Base-by-base conservation (phyloP, 2,888 invertebrate species). In the Epinotia demarniana region DNA sequence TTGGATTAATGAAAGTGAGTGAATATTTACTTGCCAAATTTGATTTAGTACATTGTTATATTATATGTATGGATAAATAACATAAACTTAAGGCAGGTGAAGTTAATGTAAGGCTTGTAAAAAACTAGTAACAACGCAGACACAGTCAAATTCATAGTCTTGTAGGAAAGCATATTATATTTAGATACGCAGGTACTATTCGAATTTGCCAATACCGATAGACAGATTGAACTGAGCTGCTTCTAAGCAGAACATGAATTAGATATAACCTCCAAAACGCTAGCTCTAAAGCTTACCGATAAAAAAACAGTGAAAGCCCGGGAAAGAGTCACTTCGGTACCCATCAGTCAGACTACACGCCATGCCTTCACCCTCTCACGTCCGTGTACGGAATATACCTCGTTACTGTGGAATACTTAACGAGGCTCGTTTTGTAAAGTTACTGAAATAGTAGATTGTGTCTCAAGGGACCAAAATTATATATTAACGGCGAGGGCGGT, bases 231-330 rank as follows among this genome's bases (percentile, higher is more conserved):
- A 81, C 80, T 74, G 83, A 80, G 78, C 81, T 80, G 79, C 81
- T 80, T 80, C 75, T 79, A 80, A 81, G 80, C 80, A 79, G 77
- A 82, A 85, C 85, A 84, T 87, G 87, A 87, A 86, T 87, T 86
- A 85, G 83, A 81, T 81, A 86, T 85, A 81, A 78, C 78, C 80
- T 66, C 78, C 80, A 78, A 75, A 75, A 79, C 79, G 80, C 76
- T 79, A 78, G 81, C 79, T 79, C 79, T 81, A 83, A 75, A 82
- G 85, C 84, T 81, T 84, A 67, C 46, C 75, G 75, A 75, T 72
- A 72, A 75, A 75, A 74, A 75, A 75, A 19, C 71, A 72, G 62
- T 75, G 75, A 75, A 75, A 67, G 18, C 67, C 71, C 71, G 67
- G 72, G 75, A 67, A 75, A 75, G 57, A 72, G 71, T 75, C 75